Base-by-base conservation (phyloP, 2,888 invertebrate species). In the Coleophora flavipennella region DNA sequence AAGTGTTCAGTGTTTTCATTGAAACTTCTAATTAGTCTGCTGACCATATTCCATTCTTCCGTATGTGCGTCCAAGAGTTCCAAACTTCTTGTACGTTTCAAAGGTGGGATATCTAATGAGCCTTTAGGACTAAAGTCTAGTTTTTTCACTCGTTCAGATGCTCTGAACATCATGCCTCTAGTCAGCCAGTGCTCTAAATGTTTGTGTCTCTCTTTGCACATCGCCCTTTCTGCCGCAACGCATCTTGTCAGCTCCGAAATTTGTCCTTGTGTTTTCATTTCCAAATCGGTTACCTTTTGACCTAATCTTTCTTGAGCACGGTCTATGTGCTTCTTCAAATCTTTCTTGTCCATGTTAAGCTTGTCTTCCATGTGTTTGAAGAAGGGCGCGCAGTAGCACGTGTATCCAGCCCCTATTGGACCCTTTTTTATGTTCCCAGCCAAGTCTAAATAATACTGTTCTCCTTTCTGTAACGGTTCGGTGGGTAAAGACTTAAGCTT, bases 351-450 rank as follows among this genome's bases (percentile, higher is more conserved):
- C 51, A 90, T 89, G 55, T 93, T 93, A 37, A 96, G 68, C 47
- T 91, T 90, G 31, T 93, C 91, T 64, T 96, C 95, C 75, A 97
- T 90, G 51, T 95, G 93, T 46, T 93, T 89, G 63, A 97, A 92
- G 70, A 96, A 91, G 0, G 97, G 97, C 0, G 94, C 95, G 66
- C 97, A 97, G 64, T 95, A 95, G 71, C 96, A 96, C 0, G 94
- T 93, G 67, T 95, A 94, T 0, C 96, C 95, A 1, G 95, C 92
- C 0, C 97, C 96, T n/a, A 96, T 91, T 0, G 97, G 97, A 1
- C 97, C 97, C 79, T 97, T 97, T 55, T 95, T 91, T 45, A 97
- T 94, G 64, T 97, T 96, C 1, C 97, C 97, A 10, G 96, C 96
- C 50, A 98, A 86, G 71, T 97, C 97, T 51, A 97, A 85, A 72